Base-by-base conservation (phyloP, 2,113 vertebrate genomes). In the Paratilapia polleni region DNA sequence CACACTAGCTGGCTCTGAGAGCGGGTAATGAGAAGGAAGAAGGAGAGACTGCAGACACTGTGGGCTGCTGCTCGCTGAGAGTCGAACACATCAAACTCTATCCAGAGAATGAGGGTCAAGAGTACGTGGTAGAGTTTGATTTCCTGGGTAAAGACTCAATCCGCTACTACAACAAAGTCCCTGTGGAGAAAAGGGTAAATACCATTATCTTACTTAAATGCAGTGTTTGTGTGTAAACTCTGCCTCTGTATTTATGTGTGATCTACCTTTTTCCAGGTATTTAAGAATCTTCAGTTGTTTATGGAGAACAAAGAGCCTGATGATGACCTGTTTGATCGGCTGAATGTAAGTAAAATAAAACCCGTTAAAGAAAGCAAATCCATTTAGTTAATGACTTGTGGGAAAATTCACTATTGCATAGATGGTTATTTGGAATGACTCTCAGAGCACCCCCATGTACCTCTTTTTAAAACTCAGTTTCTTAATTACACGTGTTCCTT, bases 11-110 rank as follows among this genome's bases (percentile, higher is more conserved):
- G 96, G 98, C 98, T 85, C 92, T 99, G 93, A 98, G 98, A 97
- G 98, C 98, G 83, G 98, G 98, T 75, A 99, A 99, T 73, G 98
- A 99, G 93, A 99, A 99, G 90, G 98, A 99, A 87, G 98, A 99
- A 95, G 98, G 98, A 5, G 98, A 99, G 93, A 98, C 98, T 0
- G 98, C 98, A 0, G 98, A 99, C 94, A 99, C 98, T 0, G 98
- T 99, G 74, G 98, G 98, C 88, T 99, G 98, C 95, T 99, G 98
- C 94, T 99, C 98, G 0, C 96, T 99, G 38, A 95, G 98, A 83
- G 98, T 99, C 54, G 98, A 99, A 79, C 98, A 99, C 88, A 97
- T 98, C 91, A 97, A 96, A 80, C 96, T 99, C 62, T 96, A 97
- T 74, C 97, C 96, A 10, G 98, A 99, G 84, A 89, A 97, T 41